Evolutionary conservation across 1,140 invertebrate genomes (phyloP), one percentile per base, ranked within the genome.

Genomic region (Listronotus oregonensis): DNA sequence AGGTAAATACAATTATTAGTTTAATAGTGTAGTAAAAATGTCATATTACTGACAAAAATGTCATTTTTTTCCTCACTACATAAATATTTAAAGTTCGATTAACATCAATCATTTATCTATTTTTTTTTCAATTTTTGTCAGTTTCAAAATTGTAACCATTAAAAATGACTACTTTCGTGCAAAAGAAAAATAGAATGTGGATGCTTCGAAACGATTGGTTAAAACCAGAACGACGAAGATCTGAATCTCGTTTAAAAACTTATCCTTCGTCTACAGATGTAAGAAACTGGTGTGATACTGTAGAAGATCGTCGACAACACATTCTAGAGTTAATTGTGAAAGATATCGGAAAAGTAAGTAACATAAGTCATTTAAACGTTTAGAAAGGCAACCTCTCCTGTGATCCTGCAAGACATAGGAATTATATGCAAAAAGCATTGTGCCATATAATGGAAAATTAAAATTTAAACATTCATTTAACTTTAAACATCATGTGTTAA

Each of bases 241-340:
- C 75, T 5, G 74, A 76, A 63, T 69, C 64, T 6, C 70, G 75
- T 5, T 52, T 76, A 32, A 76, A 75, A 66, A 65, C 54, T 0
- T 75, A 75, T 52, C 56, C 59, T 6, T 75, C 75, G 8, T 57
- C 69, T 7, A 67, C 61, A 10, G 73, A 75, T 67, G 46, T 74
- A 0, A 66, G 73, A 65, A 68, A 62, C 46, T 76, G 73, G 75
- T 64, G 63, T 18, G 54, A 61, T 32, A 64, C 58, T 21, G 66
- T 65, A 0, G 68, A 71, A 51, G 71, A 76, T 42, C 71, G 73
- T 0, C 66, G 71, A 51, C 67, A 75, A 47, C 71, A 76, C 42
- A 75, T 76, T 50, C n/a, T 76, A 14, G 75, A 76, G n/a, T 47
- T 76, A 9, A 44, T 74, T 0, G 43, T 37, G 17, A 63, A 50